Conservation (phyloP, 2,888 invertebrate species). For the Drosophila histrio region DNA sequence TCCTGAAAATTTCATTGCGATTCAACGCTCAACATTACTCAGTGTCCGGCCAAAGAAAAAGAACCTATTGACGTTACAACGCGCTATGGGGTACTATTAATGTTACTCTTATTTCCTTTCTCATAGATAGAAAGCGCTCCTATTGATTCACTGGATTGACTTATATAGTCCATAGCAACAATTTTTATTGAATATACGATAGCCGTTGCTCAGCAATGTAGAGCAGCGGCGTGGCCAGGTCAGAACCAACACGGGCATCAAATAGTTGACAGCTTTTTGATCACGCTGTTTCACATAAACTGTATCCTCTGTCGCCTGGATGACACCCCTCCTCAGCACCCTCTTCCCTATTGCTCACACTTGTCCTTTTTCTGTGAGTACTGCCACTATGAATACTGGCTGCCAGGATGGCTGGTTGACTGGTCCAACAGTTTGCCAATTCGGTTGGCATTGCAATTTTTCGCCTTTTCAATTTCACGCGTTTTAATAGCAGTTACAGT, state of each 20-base stretch:
- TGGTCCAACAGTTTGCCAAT: constrained; percentile 57
- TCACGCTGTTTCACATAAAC: constrained; percentile 40
- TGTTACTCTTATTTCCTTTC: too few relatives aligned
- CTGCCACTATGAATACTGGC: constrained; percentile 30
- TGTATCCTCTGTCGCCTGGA: constrained; percentile 23
- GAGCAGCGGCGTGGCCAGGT: constrained; percentile 15
- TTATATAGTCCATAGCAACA: not conserved
- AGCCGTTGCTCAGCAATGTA: constrained; percentile 6
- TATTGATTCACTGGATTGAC: not conserved
- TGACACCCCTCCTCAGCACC: not conserved
- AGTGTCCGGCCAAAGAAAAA: too few relatives aligned
- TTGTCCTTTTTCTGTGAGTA: not conserved
- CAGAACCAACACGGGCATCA: constrained; percentile 42
- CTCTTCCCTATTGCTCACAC: not conserved
- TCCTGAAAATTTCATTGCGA: too few relatives aligned
- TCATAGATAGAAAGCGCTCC: too few relatives aligned
- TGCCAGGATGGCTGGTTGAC: constrained; percentile 1
- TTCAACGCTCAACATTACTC: too few relatives aligned
- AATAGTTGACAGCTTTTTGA: constrained; percentile 57
- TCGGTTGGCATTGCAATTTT: constrained; percentile 72
- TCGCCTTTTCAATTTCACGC: constrained; percentile 75
- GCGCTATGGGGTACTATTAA: too few relatives aligned
- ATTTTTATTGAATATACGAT: constrained; percentile 1
- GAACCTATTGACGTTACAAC: too few relatives aligned
- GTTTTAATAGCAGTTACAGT: constrained; percentile 59